A percentile compares a stretch with the other conserved stretches of the same genome.
Conservation (phyloP, 2,888 invertebrate species). For the Eustalomyia histrio region DNA sequence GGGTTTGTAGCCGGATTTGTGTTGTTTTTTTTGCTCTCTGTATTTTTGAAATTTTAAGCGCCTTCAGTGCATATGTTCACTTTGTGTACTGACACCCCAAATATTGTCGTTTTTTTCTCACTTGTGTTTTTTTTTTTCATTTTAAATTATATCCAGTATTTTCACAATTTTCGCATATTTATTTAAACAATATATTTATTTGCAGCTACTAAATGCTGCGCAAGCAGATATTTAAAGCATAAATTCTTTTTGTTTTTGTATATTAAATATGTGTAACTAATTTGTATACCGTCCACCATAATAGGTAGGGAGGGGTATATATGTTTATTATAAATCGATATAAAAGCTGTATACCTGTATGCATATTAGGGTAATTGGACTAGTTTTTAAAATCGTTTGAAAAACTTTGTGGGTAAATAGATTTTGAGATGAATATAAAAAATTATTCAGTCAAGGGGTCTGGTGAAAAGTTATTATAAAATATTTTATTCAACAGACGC, state of each 20-base stretch:
- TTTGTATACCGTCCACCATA: no score
- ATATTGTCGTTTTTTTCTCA: slow-evolving; percentile 52
- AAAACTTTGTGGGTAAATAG: no score
- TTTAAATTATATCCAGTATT: slow-evolving; percentile 20
- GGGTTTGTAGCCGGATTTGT: slow-evolving; percentile 44
- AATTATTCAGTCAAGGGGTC: no score
- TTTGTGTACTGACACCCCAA: slow-evolving; percentile 72
- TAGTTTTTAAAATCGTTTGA: no score
- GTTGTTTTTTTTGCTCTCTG: background rate
- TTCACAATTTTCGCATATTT: slow-evolving; percentile 11
- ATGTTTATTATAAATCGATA: no score
- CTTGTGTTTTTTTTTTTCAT: slow-evolving; percentile 28
- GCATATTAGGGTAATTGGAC: no score
- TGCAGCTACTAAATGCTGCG: background rate
- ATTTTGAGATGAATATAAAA: no score
- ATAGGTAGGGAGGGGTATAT: no score
- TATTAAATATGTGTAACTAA: no score
- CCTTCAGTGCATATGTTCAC: slow-evolving; percentile 75
- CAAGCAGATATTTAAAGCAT: background rate
- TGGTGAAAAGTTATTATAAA: no score
- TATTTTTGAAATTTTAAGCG: slow-evolving; percentile 43
- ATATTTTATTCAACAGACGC: no score
- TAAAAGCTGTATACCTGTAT: no score
- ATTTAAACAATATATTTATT: background rate
- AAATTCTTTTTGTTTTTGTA: background rate